Conservation (phyloP, 2,888 invertebrate species). For the Drosophila buzzatii region DNA sequence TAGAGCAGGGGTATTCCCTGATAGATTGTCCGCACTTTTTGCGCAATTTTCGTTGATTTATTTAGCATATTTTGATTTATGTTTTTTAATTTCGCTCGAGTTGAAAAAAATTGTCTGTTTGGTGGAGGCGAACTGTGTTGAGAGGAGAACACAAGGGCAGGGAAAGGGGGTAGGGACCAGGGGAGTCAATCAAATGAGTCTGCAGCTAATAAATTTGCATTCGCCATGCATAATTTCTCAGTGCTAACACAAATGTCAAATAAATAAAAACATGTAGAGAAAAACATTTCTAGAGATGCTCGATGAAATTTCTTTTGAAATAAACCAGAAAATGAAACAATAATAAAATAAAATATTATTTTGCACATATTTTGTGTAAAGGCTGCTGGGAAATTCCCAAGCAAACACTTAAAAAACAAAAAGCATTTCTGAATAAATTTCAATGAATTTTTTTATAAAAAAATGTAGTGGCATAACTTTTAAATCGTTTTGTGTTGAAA, state of each 20-base stretch:
- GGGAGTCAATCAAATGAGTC: constrained; percentile 45
- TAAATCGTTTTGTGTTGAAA: not conserved
- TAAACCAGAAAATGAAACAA: constrained; percentile 7
- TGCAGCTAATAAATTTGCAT: constrained; percentile 77
- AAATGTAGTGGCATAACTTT: not conserved
- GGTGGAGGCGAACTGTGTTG: not conserved
- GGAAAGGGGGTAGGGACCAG: not conserved
- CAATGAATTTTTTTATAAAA: constrained; percentile 10
- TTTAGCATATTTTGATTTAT: constrained; percentile 73
- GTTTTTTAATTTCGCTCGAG: constrained; percentile 65
- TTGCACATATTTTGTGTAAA: constrained; percentile 7
- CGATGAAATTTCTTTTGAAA: constrained; percentile 27
- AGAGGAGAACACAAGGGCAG: not conserved
- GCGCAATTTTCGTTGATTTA: constrained; percentile 70
- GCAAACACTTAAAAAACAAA: not conserved
- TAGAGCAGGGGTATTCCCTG: not conserved
- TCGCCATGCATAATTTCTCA: constrained; percentile 71
- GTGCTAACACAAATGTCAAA: constrained; percentile 51
- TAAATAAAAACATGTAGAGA: constrained; percentile 36
- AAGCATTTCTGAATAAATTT: constrained; percentile 15
- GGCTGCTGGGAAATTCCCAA: constrained; percentile 8
- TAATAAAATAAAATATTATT: constrained; percentile 3
- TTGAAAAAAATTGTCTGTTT: constrained; percentile 35
- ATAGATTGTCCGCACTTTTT: constrained; percentile 35
- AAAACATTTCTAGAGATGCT: constrained; percentile 14